Base-by-base conservation (phyloP, 2,888 invertebrate genomes). In the Eustalomyia histrio region DNA sequence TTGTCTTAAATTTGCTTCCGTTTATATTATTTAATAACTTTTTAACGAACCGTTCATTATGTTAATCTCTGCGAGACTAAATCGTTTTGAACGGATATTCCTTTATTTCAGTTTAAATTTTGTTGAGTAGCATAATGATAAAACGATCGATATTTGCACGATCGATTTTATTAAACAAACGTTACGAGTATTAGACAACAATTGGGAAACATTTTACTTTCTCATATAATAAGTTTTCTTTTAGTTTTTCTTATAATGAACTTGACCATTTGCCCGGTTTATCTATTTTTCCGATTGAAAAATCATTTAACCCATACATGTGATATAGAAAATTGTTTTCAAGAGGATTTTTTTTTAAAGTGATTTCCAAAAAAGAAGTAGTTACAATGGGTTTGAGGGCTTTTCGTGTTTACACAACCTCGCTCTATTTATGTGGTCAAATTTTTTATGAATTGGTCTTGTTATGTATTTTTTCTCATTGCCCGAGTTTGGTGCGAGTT, bases 1-100 rank as follows among this genome's bases (percentile, higher is more conserved):
- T 12, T 18, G 10, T 55, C 24, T 17, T 69, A 50, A 39, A 71
- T 71, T 53, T 33, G 10, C 52, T 74, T 79, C 63, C 68, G 68
- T 61, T 58, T 16, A n/a, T 29, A 60, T 29, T 39, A 58, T 53
- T 65, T 24, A 35, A 29, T 55, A 50, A 29, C 29, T 63, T 55
- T 16, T 71, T 71, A 69, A 52, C 50, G 64, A 74, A 78, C 81
- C 74, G 78, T 61, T 65, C 75, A 53, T 79, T 75, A 61, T 55
- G 53, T 43, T 61, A 50, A 76, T 60, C 72, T 53, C 39, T 60
- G 64, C 35, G 58, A 63, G 60, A 82, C 82, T 82, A 74, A 60
- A 68, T 50, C 50, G 16, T 18, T 39, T 63, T 50, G 18, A 78
- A 78, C 33, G 64, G 69, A 65, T 75, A 52, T 78, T 81, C 74